Percentiles rank a stretch among this genome's conserved stretches.
Evolutionary conservation across 2,888 invertebrate species (phyloP).

Genomic region (Ormyrus thymus): DNA sequence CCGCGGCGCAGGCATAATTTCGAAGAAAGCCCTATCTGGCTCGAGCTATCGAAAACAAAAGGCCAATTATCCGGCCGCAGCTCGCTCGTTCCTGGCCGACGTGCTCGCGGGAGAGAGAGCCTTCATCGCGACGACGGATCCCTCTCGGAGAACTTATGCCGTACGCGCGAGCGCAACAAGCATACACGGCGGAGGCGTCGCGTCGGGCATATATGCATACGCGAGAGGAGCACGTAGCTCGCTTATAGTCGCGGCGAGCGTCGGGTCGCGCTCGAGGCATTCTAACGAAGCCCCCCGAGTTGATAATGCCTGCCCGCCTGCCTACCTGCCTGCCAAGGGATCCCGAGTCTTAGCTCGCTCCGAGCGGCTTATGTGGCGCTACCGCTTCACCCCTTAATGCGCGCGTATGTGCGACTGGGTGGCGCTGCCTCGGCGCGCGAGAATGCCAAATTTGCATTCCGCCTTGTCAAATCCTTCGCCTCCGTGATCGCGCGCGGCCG

Average conservation of each 20-base stretch:
- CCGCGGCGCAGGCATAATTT: constrained; percentile 11
- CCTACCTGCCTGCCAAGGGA: background rate
- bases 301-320: constrained; percentile 52
- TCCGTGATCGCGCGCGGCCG: too few relatives aligned
- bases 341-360: background rate
- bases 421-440: constrained; percentile 8
- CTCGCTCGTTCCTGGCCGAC: background rate
- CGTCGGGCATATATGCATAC: constrained; percentile 32
- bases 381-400: background rate
- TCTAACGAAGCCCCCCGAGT: constrained; percentile 56
- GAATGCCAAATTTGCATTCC: constrained; percentile 50
- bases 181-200: constrained; percentile 1
- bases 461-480: constrained; percentile 34
- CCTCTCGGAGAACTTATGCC: background rate
- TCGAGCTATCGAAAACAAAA: constrained; percentile 45
- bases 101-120: too few relatives aligned
- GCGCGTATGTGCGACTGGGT: constrained; percentile 44
- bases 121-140: constrained; percentile 11
- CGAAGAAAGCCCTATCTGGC: constrained; percentile 30
- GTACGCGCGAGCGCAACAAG: background rate
- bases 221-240: constrained; percentile 54
- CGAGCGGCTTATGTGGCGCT: background rate
- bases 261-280: constrained; percentile 55
- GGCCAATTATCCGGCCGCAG: constrained; percentile 42
- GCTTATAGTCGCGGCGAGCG: constrained; percentile 54